A percentile compares a stretch with the other conserved stretches of the same genome.
These are phyloP conservation scores for Pristiophorus japonicus DNA, from an alignment of 2,113 vertebrate species.

Conservation along the genomic window DNA sequence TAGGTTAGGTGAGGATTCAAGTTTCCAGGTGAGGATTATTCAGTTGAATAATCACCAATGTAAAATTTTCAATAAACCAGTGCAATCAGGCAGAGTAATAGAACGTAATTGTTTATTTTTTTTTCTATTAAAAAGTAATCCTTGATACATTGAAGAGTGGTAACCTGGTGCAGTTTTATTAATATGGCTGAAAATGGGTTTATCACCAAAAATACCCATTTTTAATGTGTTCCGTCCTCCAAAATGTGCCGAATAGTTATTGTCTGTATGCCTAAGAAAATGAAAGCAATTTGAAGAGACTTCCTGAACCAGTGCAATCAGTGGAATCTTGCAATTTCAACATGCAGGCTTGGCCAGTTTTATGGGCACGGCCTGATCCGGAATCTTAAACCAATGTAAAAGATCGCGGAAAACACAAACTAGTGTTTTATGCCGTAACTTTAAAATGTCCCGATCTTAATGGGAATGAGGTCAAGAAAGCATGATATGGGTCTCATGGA, in stretches of 20 bases:
- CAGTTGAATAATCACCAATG: not conserved
- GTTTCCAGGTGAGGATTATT: not conserved
- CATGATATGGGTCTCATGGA: not conserved
- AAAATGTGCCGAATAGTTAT: not conserved
- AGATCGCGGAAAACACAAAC: not conserved
- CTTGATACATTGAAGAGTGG: too few species aligned
- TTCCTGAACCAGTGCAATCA: not conserved
- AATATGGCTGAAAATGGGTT: too few species aligned
- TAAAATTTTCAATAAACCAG: too few species aligned
- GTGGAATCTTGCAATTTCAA: not conserved
- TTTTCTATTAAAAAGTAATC: too few species aligned
- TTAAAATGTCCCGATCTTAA: not conserved
- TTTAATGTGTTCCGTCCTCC: not conserved
- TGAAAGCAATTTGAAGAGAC: not conserved
- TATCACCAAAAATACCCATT: too few species aligned
- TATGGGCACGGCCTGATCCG: not conserved
- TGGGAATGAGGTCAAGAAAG: not conserved
- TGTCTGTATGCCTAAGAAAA: not conserved
- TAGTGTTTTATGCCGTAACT: not conserved
- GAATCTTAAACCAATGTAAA: not conserved
- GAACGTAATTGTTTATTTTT: too few species aligned
- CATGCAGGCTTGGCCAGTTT: not conserved
- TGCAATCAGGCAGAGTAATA: too few species aligned
- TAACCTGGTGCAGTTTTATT: too few species aligned
- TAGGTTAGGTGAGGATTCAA: not conserved